Percentiles rank a stretch among this genome's conserved stretches.
Evolutionary conservation across 2,797 vertebrate genomes (phyloP).

Genomic region (Acanthurus tractus): DNA sequence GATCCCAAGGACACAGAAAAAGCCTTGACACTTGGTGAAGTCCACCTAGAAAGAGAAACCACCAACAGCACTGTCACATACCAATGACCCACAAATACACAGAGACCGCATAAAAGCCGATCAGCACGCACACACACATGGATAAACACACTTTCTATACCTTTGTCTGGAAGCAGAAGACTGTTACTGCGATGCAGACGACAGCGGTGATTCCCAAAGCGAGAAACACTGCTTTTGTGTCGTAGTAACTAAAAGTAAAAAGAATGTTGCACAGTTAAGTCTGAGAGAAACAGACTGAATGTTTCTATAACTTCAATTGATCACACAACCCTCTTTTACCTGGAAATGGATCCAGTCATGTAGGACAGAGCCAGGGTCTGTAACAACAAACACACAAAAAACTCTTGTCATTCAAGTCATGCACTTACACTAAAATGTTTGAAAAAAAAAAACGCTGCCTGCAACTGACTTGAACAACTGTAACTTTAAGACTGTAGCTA

Average conservation of each 20-base stretch:
- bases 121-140: background rate
- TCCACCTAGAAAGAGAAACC: slow-evolving; percentile 88
- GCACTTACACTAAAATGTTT: background rate
- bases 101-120: slow-evolving; percentile 47
- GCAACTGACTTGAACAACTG: too few relatives aligned
- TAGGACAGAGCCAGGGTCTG: slow-evolving; percentile 96
- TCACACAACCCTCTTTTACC: slow-evolving; percentile 78
- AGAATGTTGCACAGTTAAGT: background rate
- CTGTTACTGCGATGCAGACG: slow-evolving; percentile 92
- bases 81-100: slow-evolving; percentile 56
- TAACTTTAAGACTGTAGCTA: too few relatives aligned
- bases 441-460: background rate
- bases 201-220: slow-evolving; percentile 92
- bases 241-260: slow-evolving; percentile 83
- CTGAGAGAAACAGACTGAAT: background rate
- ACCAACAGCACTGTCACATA: background rate
- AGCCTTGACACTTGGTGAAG: slow-evolving; percentile 94
- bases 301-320: background rate
- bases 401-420: background rate
- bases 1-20: slow-evolving; percentile 94
- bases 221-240: slow-evolving; percentile 90
- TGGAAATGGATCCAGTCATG: slow-evolving; percentile 94
- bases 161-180: slow-evolving; percentile 99
- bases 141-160: slow-evolving; percentile 81
- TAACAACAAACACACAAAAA: background rate